A percentile compares a stretch with the other conserved stretches of the same genome.
Conservation (phyloP, 2,113 vertebrate genomes). For the Phoxinus phoxinus region DNA sequence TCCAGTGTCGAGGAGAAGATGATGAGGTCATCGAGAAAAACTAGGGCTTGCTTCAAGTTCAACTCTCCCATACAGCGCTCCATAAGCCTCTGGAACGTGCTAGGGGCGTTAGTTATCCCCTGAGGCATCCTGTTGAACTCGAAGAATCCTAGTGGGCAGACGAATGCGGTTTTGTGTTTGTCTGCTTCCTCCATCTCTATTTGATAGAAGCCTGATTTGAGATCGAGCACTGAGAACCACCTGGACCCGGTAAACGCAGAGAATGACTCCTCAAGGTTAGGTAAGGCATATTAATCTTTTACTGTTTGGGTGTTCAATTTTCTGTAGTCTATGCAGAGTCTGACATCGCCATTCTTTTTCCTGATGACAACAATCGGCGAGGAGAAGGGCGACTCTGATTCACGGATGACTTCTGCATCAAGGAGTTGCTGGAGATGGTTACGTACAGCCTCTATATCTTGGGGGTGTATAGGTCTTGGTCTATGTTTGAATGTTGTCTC, state of each 20-base stretch:
- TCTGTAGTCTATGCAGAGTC: constrained; percentile 24
- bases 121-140: constrained; percentile 2
- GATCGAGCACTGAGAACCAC: neutral
- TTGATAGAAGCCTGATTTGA: neutral
- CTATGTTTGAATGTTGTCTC: no score
- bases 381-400: neutral
- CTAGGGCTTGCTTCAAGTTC: no score
- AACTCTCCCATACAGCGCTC: no score
- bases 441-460: no score
- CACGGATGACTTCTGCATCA: neutral
- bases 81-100: no score
- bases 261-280: neutral
- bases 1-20: no score
- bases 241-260: neutral
- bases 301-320: constrained; percentile 27
- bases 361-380: constrained; percentile 15
- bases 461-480: no score
- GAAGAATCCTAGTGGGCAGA: neutral
- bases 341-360: constrained; percentile 34
- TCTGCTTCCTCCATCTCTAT: neutral
- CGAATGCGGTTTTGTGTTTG: neutral
- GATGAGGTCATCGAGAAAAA: no score
- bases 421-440: no score
- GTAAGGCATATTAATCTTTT: neutral
- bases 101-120: no score